Evolutionary conservation across 2,797 vertebrate species (phyloP).

Genomic region (Hydrophis major): DNA sequence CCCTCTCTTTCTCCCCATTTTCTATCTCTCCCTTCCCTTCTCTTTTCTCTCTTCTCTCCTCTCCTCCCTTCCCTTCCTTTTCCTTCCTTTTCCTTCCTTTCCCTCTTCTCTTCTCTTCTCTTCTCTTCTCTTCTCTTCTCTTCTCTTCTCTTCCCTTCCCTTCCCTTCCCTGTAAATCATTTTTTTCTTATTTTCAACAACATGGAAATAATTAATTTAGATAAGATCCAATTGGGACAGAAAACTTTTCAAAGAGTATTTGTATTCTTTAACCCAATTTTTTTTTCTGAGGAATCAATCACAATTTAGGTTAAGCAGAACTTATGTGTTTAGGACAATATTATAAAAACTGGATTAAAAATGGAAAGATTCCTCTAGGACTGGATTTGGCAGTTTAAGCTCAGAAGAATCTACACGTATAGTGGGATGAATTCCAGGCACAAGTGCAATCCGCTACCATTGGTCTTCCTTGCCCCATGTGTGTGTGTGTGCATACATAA

Average conservation of each 20-base stretch:
- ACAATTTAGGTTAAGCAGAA: constrained; percentile 13
- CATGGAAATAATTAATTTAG: constrained; percentile 10
- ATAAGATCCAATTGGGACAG: background rate
- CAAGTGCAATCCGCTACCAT: background rate
- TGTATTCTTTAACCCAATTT: background rate
- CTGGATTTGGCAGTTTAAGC: background rate
- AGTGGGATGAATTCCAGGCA: background rate
- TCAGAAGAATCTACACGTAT: background rate
- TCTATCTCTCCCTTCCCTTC: background rate
- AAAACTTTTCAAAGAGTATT: background rate
- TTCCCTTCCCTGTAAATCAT: background rate
- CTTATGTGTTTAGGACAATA: background rate
- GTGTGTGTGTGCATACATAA: background rate
- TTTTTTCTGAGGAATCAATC: constrained; percentile 12
- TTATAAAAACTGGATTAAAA: background rate
- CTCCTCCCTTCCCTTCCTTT: background rate
- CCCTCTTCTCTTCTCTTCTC: too few relatives aligned
- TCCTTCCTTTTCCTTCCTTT: background rate
- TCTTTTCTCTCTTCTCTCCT: too few relatives aligned
- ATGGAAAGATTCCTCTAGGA: background rate
- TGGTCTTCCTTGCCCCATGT: background rate
- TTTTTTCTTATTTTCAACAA: constrained; percentile 11
- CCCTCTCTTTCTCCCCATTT: too few relatives aligned
- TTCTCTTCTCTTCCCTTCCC: fast-evolving
- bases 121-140: too few relatives aligned